Base-by-base conservation (phyloP, 2,888 invertebrate species). In the Diaprepes abbreviatus region DNA sequence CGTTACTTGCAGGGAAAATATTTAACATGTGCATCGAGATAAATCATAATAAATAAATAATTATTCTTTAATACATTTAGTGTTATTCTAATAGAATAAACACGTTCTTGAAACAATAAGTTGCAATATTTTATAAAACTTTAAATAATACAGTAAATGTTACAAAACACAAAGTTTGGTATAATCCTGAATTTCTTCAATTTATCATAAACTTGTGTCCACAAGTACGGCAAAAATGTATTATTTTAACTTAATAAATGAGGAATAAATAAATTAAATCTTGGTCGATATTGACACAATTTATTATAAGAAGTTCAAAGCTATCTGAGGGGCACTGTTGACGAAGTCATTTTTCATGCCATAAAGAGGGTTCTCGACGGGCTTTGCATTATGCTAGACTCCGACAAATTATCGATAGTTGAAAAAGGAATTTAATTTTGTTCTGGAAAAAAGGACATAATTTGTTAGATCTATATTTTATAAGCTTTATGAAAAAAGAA, bases 241-340 rank as follows among this genome's bases (percentile, higher is more conserved):
- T 57, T 24, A 19, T 16, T 55, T 65, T 35, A 52, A 16, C 21
- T 55, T 57, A 45, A 57, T 65, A 65, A 35, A 55, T 31, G 57
- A 45, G 65, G 14, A 19, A 65, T 57, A 65, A 57, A 31, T 43
- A 54, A 48, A 68, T 63, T 63, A 68, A 50, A 24, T 10, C 3
- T 10, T 24, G 63, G 48, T 48, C 54, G 57, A 62, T 62, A 55
- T 55, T 45, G 68, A 36, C 63, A 68, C 62, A 68, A 68, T 68
- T 68, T 68, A 68, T 68, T 62, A 62, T 45, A 36, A 59, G 60
- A 31, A 67, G 54, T 60, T 60, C 67, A 38, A 54, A 60, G 28
- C 67, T 10, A 62, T 67, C 54, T 60, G 43, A 59, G 62, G 60
- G 60, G 60, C 59, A 60, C 57, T 60, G 67, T 60, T 60, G 54